Evolutionary conservation across 2,113 vertebrate species (phyloP), one percentile per base, ranked within the genome.

Genomic region (Tragelaphus scriptus): DNA sequence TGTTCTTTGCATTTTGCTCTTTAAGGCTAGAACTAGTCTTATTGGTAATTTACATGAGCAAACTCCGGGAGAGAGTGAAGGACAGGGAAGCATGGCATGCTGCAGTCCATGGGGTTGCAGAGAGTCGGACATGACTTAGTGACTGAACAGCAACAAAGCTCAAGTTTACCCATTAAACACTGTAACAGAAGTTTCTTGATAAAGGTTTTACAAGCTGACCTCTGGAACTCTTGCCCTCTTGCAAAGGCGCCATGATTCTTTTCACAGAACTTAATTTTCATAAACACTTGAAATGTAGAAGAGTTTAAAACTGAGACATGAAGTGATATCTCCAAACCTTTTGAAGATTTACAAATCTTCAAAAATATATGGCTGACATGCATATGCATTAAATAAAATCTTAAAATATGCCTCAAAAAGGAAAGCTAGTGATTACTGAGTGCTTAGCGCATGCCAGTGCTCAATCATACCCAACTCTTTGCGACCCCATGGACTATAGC

Each of bases 261-360:
- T 94, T 68, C 68, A 81, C 11, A 30, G 55, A 82, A 81, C n/a
- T 93, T 93, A 94, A 90, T 58, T 96, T 95, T 82, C 56, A 88
- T 94, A 95, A 85, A 75, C 1, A 53, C 49, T 61, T 86, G 30
- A 95, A 49, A 94, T 40, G 32, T 44, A 85, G 47, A 82, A 89
- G 16, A 84, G 30, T 89, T 91, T 94, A 95, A 89, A 96, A 86
- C 89, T 88, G 75, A 94, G 77, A 55, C 40, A 28, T 23, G 9
- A 89, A 82, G 56, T 44, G 47, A 90, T 23, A 55, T 85, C 75
- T 80, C n/a, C 32, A 89, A 95, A 88, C 3, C 14, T 65, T 49
- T 6, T 68, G 65, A 36, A 68, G 65, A 89, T 58, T 97, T 79
- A 84, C 87, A 91, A 44, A 65, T 32, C 16, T 81, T 61, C 36